Percentiles rank a stretch among this genome's conserved stretches.
Conservation (phyloP, 92 coral and sea anemone genomes). For the Parazoanthus atlanticus region DNA sequence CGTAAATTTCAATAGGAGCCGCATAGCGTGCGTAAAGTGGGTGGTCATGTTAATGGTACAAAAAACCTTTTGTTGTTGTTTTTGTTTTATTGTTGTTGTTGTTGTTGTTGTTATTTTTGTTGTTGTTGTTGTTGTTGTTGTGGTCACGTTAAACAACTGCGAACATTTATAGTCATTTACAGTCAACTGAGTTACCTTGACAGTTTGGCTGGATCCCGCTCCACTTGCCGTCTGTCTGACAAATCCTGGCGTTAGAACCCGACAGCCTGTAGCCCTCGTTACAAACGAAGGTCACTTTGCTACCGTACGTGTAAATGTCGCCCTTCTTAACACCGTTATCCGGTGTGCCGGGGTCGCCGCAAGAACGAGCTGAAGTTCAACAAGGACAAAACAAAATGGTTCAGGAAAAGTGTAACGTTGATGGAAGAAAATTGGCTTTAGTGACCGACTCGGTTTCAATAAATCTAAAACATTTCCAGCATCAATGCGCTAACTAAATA, state of each 20-base stretch:
- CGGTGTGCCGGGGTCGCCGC: conserved; percentile 96
- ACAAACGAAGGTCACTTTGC: conserved; percentile 73
- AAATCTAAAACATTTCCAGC: no score
- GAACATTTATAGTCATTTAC: no score
- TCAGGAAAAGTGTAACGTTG: neutral
- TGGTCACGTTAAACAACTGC: no score
- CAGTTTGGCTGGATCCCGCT: conserved; percentile 83
- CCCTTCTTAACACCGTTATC: conserved; percentile 76
- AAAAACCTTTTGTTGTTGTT: no score
- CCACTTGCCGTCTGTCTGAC: conserved; percentile 80
- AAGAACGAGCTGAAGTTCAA: conserved; percentile 57
- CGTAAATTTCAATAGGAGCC: no score
- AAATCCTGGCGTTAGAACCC: conserved; percentile 71
- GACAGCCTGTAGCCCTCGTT: conserved; percentile 69
- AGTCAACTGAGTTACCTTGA: conserved; percentile 42
- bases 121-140: no score
- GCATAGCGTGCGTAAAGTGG: no score
- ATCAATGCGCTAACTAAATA: no score
- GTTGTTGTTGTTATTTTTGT: no score
- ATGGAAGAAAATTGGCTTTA: neutral
- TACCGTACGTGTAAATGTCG: conserved; percentile 64
- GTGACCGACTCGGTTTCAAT: no score
- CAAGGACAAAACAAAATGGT: neutral
- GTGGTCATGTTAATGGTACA: no score
- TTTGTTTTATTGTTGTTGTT: no score